Evolutionary conservation across 2,888 invertebrate genomes (phyloP).

Genomic region (Rhogogaster chlorosoma): DNA sequence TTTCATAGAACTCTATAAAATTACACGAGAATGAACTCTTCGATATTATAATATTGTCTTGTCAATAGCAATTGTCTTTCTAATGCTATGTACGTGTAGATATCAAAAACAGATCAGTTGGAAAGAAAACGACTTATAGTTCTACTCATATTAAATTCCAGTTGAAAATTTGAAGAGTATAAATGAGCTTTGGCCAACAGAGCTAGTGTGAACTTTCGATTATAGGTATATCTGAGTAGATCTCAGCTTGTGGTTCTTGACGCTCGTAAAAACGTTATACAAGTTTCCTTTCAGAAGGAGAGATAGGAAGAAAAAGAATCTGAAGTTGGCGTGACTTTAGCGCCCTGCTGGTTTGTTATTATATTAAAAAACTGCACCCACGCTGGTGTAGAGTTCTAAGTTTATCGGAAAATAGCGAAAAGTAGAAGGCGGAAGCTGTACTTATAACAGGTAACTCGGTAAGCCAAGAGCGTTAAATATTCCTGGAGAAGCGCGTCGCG

Average conservation of each 20-base stretch:
- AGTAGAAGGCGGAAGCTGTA: constrained; percentile 4
- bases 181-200: too few relatives aligned
- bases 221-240: neutral
- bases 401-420: constrained; percentile 1
- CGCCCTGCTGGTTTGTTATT: neutral
- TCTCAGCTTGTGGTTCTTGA: neutral
- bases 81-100: neutral
- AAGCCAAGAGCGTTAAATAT: constrained; percentile 35
- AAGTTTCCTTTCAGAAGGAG: neutral
- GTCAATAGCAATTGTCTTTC: neutral
- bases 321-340: neutral
- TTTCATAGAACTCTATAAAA: neutral
- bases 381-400: neutral
- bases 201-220: neutral
- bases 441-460: constrained; percentile 3
- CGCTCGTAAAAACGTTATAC: neutral
- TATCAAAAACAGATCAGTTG: neutral
- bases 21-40: neutral
- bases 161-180: neutral
- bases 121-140: neutral
- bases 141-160: neutral
- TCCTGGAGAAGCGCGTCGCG: neutral
- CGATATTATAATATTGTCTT: neutral
- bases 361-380: neutral
- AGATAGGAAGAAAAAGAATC: neutral